Evolutionary conservation across 1,140 invertebrate species (phyloP).

Genomic region (Heliconius nattereri): DNA sequence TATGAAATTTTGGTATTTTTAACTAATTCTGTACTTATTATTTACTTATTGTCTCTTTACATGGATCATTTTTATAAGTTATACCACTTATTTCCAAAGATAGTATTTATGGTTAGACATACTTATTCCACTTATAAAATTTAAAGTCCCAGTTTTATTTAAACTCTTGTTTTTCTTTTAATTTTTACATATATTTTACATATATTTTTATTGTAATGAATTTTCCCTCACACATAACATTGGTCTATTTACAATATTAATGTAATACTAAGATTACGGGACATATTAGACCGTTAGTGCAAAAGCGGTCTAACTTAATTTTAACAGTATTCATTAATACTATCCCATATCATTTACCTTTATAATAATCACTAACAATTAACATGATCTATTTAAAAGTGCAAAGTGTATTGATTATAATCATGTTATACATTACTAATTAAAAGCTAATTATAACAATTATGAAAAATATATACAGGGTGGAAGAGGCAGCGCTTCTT

Average conservation of each 20-base stretch:
- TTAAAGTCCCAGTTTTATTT: background rate
- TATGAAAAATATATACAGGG: no score
- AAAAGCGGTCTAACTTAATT: background rate
- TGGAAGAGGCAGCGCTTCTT: no score
- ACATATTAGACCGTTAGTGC: background rate
- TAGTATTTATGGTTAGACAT: background rate
- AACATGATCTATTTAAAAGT: no score
- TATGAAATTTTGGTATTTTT: background rate
- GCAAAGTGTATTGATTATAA: no score
- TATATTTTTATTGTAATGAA: background rate
- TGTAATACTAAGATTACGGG: background rate
- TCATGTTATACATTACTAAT: no score
- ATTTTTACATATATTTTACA: background rate
- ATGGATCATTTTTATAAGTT: background rate
- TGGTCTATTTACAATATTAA: constrained; percentile 8
- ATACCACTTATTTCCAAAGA: background rate
- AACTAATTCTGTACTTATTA: background rate
- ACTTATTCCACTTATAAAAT: background rate
- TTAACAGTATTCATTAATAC: background rate
- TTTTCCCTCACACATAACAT: background rate
- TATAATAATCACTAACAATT: background rate
- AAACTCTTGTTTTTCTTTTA: background rate
- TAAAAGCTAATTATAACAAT: no score
- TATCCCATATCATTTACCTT: background rate
- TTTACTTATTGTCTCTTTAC: background rate